Percentiles rank a stretch among this genome's conserved stretches.
These are phyloP conservation scores for Catharus ustulatus DNA, from an alignment of 2,797 vertebrate genomes.

Conservation along the genomic window DNA sequence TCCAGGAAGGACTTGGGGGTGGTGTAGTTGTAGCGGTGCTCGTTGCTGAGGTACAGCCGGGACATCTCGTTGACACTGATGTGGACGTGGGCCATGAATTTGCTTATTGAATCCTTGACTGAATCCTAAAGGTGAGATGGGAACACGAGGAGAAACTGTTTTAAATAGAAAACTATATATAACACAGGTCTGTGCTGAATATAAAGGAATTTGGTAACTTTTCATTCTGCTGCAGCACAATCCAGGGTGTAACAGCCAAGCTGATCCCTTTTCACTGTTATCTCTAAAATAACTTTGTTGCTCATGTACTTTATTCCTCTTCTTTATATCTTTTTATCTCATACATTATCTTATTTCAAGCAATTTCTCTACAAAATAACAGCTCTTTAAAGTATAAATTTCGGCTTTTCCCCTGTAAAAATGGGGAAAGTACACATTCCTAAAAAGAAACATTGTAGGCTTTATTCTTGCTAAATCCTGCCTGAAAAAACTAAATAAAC, in stretches of 20 bases:
- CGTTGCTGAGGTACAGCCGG: conserved; percentile 85
- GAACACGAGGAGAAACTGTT: not conserved
- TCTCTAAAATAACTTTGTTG: conserved; percentile 28
- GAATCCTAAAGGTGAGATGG: conserved; percentile 69
- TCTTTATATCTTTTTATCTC: conserved; percentile 29
- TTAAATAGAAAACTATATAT: not conserved
- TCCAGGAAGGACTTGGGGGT: conserved; percentile 97
- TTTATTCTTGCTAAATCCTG: not conserved
- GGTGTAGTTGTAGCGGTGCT: conserved; percentile 92
- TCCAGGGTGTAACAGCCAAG: not conserved
- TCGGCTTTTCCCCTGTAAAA: not conserved
- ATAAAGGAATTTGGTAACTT: conserved; percentile 1
- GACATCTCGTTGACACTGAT: conserved; percentile 87
- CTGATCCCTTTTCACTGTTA: conserved; percentile 11
- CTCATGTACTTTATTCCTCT: not conserved
- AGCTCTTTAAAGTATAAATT: conserved; percentile 19
- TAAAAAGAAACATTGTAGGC: not conserved
- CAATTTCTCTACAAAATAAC: conserved; percentile 20
- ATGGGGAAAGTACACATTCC: not conserved
- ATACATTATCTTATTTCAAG: not conserved
- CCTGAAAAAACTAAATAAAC: conserved; percentile 3
- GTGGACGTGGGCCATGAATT: conserved; percentile 95
- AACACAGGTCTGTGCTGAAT: not conserved
- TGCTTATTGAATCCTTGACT: conserved; percentile 89
- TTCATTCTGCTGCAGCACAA: not conserved